Percentiles rank a stretch among this genome's conserved stretches.
Evolutionary conservation across 1,140 invertebrate genomes (phyloP).

Genomic region (Ceratoteleas bidentatus): DNA sequence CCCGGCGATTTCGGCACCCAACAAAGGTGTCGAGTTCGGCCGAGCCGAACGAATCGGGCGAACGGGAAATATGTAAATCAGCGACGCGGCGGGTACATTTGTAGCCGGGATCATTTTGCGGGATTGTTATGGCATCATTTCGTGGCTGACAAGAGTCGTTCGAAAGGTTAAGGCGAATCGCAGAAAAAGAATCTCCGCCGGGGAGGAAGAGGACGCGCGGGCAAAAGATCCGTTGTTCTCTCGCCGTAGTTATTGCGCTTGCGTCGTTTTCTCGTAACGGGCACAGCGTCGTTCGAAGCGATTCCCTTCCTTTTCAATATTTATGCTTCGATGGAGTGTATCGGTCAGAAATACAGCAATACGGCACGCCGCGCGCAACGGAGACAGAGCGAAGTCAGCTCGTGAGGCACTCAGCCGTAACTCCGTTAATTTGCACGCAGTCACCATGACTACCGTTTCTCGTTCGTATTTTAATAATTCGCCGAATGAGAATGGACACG

Average conservation of each 20-base stretch:
- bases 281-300: slow-evolving; percentile 60
- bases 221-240: slow-evolving; percentile 65
- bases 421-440: slow-evolving; percentile 72
- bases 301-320: slow-evolving; percentile 67
- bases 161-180: slow-evolving; percentile 50
- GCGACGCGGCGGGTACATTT: slow-evolving; percentile 15
- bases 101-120: slow-evolving; percentile 24
- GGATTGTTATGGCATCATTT: slow-evolving; percentile 54
- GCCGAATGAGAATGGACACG: slow-evolving; percentile 56
- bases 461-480: slow-evolving; percentile 70
- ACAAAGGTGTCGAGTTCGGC: too few species aligned
- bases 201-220: slow-evolving; percentile 44
- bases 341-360: slow-evolving; percentile 71
- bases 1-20: too few species aligned
- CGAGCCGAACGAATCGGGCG: too few species aligned
- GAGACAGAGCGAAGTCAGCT: slow-evolving; percentile 44
- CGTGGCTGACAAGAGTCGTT: slow-evolving; percentile 45
- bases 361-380: slow-evolving; percentile 16
- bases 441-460: slow-evolving; percentile 68
- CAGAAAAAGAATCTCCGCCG: slow-evolving; percentile 31
- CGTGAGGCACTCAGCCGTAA: slow-evolving; percentile 53
- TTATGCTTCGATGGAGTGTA: slow-evolving; percentile 76
- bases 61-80: slow-evolving; percentile 24
- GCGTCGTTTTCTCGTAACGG: slow-evolving; percentile 60
- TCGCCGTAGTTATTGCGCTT: slow-evolving; percentile 60